Percentiles rank a stretch among this genome's conserved stretches.
These are phyloP conservation scores for Drosophila atripex DNA, from an alignment of 2,888 invertebrate species.

Conservation along the genomic window DNA sequence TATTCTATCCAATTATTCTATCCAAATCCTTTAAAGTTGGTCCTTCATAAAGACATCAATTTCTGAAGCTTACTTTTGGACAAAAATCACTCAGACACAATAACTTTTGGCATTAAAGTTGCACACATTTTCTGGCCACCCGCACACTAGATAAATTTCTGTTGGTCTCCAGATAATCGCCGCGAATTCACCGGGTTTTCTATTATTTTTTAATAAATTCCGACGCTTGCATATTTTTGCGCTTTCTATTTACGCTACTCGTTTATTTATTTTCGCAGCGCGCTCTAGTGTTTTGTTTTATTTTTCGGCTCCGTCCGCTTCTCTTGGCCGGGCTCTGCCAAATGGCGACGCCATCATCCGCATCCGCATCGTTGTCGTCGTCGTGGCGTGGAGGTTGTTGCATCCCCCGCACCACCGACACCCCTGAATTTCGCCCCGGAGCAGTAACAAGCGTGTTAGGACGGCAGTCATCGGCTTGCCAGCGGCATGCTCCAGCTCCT, in stretches of 20 bases:
- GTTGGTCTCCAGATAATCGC: slow-evolving; percentile 12
- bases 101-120: background rate
- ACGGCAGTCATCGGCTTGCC: slow-evolving; percentile 63
- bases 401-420: slow-evolving; percentile 49
- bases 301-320: slow-evolving; percentile 62
- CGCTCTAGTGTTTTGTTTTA: slow-evolving; percentile 21
- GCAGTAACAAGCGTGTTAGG: slow-evolving; percentile 40
- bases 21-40: too few relatives aligned
- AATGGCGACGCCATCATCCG: slow-evolving; percentile 58
- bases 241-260: slow-evolving; percentile 47
- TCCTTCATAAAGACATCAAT: too few relatives aligned
- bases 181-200: slow-evolving; percentile 34
- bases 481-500: slow-evolving; percentile 61
- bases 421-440: background rate
- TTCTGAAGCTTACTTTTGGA: too few relatives aligned
- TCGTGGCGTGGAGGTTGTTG: slow-evolving; percentile 73
- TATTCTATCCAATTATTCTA: too few relatives aligned
- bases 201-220: slow-evolving; percentile 66
- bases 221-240: slow-evolving; percentile 55
- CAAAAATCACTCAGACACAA: too few relatives aligned
- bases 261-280: slow-evolving; percentile 21
- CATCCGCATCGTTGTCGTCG: slow-evolving; percentile 44
- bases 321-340: slow-evolving; percentile 70
- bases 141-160: background rate
- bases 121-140: slow-evolving; percentile 6